Conservation (phyloP, 2,113 vertebrate species). For the Anguilla rostrata region DNA sequence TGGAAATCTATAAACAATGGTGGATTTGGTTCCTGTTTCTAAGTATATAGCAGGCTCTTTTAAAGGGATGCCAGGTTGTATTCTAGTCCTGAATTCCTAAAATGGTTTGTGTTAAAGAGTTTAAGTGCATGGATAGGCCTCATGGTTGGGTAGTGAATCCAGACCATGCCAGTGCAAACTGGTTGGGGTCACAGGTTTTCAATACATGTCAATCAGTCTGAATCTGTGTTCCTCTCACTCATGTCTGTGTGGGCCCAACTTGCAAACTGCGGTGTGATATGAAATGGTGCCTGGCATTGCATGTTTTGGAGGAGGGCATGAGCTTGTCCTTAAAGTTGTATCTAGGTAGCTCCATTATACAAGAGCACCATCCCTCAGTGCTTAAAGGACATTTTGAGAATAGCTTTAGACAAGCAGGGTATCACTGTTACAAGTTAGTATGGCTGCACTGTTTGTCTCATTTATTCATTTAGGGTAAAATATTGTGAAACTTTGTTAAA, state of each 20-base stretch:
- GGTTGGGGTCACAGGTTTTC: too few relatives aligned
- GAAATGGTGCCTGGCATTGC: too few relatives aligned
- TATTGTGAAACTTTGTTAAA: neutral
- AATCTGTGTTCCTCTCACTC: too few relatives aligned
- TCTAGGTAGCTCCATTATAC: neutral
- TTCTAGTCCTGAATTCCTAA: neutral
- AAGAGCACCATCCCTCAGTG: neutral
- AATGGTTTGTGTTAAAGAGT: neutral
- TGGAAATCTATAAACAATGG: neutral
- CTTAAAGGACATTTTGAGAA: neutral
- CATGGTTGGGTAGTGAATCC: too few relatives aligned
- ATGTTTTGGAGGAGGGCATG: too few relatives aligned
- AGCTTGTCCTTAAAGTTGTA: neutral
- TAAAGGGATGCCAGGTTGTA: neutral
- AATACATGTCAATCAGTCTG: too few relatives aligned
- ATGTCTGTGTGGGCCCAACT: too few relatives aligned
- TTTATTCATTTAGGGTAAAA: neutral
- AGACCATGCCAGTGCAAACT: too few relatives aligned
- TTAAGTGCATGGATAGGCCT: too few relatives aligned
- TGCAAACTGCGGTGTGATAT: too few relatives aligned
- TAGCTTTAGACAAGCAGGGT: neutral
- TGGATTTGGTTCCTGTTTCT: neutral
- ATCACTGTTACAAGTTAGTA: neutral
- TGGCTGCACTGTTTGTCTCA: neutral
- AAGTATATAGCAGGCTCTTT: neutral